Evolutionary conservation across 2,888 invertebrate genomes (phyloP), one percentile per base, ranked within the genome.

Genomic region (Torymus aiolomorphi): DNA sequence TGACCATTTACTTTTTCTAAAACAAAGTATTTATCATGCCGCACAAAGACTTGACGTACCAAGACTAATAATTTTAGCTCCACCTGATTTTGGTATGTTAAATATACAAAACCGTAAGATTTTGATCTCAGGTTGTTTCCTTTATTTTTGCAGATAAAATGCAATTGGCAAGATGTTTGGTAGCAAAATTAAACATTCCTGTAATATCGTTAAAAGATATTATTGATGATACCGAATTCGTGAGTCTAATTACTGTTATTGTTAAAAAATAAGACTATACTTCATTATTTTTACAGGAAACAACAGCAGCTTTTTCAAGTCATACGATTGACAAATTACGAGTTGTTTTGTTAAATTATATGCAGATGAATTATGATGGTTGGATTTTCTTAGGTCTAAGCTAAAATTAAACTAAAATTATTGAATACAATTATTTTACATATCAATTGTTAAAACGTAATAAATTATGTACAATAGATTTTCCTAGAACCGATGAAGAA

Each of bases 1-100:
- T 20, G 94, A 95, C 86, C 94, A 94, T 84, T 87, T 94, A 31
- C 91, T 92, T 72, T 94, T 93, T 83, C 91, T 94, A 87, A 94
- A 94, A 85, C 91, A 93, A 81, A 92, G 92, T 78, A 85, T 94
- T 0, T 86, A 87, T 31, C 91, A 91, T 65, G 92, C 92, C 12
- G 86, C 91, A 13, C 90, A 91, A 83, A 91, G 89, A 80, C 90
- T 92, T 18, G 92, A 92, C 83, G 91, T 92, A 8, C 88, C 92
- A 0, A 91, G 93, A 82, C 91, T 93, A 18, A 90, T 95, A 31
- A 88, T 94, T 4, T 80, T 94, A 12, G 89, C 93, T 3, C 90
- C 93, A 0, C 92, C 93, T 0, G 83, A 82, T 61, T 87, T 89
- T n/a, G 88, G 90, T 88, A 84, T 84, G 31, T 31, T 31, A 31